phyloP scores from a whole-genome alignment of 2,113 vertebrate genomes.

The Solenodon paradoxus region DNA sequence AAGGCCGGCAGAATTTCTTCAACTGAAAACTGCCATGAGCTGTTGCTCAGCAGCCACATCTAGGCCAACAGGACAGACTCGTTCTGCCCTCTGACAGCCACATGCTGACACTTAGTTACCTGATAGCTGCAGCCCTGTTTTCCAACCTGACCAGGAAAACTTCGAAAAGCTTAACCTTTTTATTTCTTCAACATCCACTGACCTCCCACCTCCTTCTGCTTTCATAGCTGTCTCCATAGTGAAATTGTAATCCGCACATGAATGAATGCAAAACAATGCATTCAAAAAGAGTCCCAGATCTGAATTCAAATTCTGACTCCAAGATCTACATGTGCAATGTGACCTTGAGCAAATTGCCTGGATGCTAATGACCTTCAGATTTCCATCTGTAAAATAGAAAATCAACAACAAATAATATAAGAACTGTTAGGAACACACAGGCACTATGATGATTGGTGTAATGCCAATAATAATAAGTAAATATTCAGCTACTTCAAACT shows the following conservation, averaged over 20 bases:
- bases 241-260: not conserved
- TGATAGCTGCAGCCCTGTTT: not conserved
- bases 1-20: not conserved
- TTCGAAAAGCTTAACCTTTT: not conserved
- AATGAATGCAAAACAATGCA: not conserved
- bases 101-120: not conserved
- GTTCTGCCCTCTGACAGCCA: not conserved
- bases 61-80: not conserved
- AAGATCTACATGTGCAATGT: not conserved
- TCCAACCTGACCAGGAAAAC: not conserved
- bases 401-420: not conserved
- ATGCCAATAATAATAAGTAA: not conserved
- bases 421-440: not conserved
- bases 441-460: not conserved
- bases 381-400: not conserved
- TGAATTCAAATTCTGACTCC: not conserved
- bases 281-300: not conserved
- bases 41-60: not conserved
- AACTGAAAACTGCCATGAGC: not conserved
- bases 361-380: not conserved
- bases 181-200: not conserved
- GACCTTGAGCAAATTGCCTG: not conserved
- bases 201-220: not conserved
- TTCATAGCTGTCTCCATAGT: not conserved
- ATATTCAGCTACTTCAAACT: not conserved